Evolutionary conservation across 2,113 vertebrate genomes (phyloP), one percentile per base, ranked within the genome.

Genomic region (Acanthisitta chloris): DNA sequence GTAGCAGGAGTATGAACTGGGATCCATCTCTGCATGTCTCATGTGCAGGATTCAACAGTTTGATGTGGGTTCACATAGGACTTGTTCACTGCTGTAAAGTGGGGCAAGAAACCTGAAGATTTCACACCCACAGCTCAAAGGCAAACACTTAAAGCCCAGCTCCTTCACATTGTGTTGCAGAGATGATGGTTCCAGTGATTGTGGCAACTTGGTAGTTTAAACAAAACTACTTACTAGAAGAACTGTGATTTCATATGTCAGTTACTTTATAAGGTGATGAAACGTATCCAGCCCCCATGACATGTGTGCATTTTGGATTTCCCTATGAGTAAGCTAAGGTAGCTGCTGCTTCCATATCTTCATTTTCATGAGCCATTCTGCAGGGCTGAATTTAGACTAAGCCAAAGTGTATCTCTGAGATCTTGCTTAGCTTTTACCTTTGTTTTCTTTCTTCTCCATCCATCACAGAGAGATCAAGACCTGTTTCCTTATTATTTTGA

Each of bases 21-120:
- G 42, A 36, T 49, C 23, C 31, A 31, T 61, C 65, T 31, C 43
- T 31, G 3, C 1, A 5, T 0, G 0, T 45, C 36, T 46, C 2
- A 5, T 12, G 1, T 72, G 24, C 9, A 40, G 54, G 31, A 19
- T 23, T 52, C 2, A 2, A 29, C 28, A 71, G 14, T 31, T 70
- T 66, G 73, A 10, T 54, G 34, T 16, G 9, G 16, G 49, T 20
- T 55, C 49, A 7, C 1, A 20, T 18, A 55, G 21, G 33, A 54
- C 8, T 54, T 20, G 10, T 18, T 86, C 45, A 40, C 14, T 12
- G 51, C 23, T 54, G 19, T 23, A 45, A 79, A 67, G 12, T 4
- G 13, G 6, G 14, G 5, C 24, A 87, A 46, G 45, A 29, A 77
- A 55, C 11, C 15, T 28, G n/a, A 83, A 65, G 6, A 76, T 85